Conservation (phyloP, 2,888 invertebrate genomes). For the Carpatolechia fugitivella region DNA sequence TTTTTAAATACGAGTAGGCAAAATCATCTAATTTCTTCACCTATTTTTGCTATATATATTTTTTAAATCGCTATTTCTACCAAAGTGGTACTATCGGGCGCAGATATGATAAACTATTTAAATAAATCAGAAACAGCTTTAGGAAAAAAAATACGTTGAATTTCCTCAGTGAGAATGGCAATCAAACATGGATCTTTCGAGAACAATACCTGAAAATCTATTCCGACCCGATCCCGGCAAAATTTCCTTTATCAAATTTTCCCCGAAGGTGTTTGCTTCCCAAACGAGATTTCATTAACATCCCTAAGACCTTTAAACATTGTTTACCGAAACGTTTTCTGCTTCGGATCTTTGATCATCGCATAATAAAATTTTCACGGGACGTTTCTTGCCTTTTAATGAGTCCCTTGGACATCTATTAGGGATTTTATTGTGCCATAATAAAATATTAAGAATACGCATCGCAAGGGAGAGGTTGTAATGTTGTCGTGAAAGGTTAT, state of each 20-base stretch:
- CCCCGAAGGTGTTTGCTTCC: slow-evolving; percentile 21
- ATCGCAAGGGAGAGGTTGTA: not conserved
- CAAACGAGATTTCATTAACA: slow-evolving; percentile 25
- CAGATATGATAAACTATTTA: too few relatives aligned
- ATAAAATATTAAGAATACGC: too few relatives aligned
- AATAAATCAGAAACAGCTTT: too few relatives aligned
- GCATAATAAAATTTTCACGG: slow-evolving; percentile 23
- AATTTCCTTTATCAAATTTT: slow-evolving; percentile 14
- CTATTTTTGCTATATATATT: too few relatives aligned
- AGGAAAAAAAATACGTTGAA: too few relatives aligned
- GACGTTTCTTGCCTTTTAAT: slow-evolving; percentile 17
- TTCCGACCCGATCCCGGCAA: not conserved
- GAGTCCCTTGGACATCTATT: slow-evolving; percentile 14
- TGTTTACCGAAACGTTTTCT: slow-evolving; percentile 22
- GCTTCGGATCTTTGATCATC: slow-evolving; percentile 20
- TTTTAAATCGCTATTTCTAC: too few relatives aligned
- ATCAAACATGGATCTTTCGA: not conserved
- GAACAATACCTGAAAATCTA: not conserved
- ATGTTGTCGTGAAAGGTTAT: not conserved
- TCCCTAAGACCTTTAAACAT: slow-evolving; percentile 23
- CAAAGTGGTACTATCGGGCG: too few relatives aligned
- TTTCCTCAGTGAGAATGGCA: too few relatives aligned
- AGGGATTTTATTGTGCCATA: not conserved
- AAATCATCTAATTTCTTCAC: too few relatives aligned
- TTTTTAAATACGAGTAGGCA: too few relatives aligned